Evolutionary conservation across 2,113 vertebrate genomes (phyloP), one percentile per base, ranked within the genome.

Genomic region (Eidolon helvum): DNA sequence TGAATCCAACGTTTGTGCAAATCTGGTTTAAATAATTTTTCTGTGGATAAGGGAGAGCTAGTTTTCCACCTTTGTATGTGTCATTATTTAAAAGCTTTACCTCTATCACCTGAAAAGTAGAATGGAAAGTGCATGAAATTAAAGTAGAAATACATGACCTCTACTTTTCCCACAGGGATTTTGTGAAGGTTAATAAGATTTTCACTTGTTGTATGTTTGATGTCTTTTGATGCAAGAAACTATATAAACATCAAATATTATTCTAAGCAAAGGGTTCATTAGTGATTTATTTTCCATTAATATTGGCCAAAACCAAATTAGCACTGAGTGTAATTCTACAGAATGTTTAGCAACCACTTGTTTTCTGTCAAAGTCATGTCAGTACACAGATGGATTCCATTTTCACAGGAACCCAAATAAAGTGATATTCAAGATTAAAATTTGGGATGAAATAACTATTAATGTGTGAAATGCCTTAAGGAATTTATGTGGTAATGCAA

Each of bases 321-420:
- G 87, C 71, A 90, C 7, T 72, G 63, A 95, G n/a, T 75, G 4
- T 1, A 68, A 45, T 91, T 97, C 40, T 95, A 85, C 14, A 96
- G 55, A 98, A 93, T 77, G 55, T 78, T 96, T 97, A 87, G 30
- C 15, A 97, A 69, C 30, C 30, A 66, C 84, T 97, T 97, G 2
- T 95, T 95, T 43, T 97, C 94, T 97, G 94, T 96, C 55, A 97
- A 87, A 95, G 68, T 38, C 63, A 77, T 43, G 90, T 98, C 94
- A 82, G 4, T 93, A 28, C 40, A 77, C 91, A 94, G 30, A 95
- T 92, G 93, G 63, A 92, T 83, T 96, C 57, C 7, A 93, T 89
- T 69, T 95, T n/a, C 53, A 48, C 21, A 97, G 45, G 10, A 88
- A 90, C 85, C 45, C 78, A 96, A 87, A 94, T 92, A 92, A 69